Evolutionary conservation across 2,797 vertebrate genomes (phyloP).

Genomic region (Somateria mollissima): DNA sequence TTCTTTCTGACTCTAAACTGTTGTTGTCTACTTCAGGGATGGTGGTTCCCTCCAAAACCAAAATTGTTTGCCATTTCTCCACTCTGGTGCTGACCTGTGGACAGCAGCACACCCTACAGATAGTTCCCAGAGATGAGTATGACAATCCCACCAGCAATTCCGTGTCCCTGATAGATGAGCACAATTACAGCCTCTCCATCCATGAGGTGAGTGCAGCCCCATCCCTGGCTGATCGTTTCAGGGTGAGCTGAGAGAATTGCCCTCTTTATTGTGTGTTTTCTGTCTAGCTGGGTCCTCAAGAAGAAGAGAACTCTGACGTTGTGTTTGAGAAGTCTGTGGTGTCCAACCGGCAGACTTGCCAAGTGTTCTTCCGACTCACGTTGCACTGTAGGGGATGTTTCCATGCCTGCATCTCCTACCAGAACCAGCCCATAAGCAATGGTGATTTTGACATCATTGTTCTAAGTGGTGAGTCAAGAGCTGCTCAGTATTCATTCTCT

Average conservation of each 20-base stretch:
- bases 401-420: slow-evolving; percentile 92
- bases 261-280: not conserved
- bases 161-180: slow-evolving; percentile 89
- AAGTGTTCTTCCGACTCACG: slow-evolving; percentile 90
- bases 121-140: slow-evolving; percentile 96
- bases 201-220: slow-evolving; percentile 84
- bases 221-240: not conserved
- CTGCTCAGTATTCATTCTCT: not conserved
- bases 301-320: slow-evolving; percentile 87
- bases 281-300: slow-evolving; percentile 88
- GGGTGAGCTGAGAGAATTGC: not conserved
- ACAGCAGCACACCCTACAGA: slow-evolving; percentile 94
- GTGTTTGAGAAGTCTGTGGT: slow-evolving; percentile 89
- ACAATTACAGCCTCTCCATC: slow-evolving; percentile 90
- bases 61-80: slow-evolving; percentile 97
- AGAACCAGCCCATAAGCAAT: slow-evolving; percentile 93
- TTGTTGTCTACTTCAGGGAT: slow-evolving; percentile 83
- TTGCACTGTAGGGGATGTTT: slow-evolving; percentile 93
- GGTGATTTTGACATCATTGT: slow-evolving; percentile 99
- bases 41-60: slow-evolving; percentile 97
- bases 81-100: slow-evolving; percentile 94
- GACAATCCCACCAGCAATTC: slow-evolving; percentile 97
- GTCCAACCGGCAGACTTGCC: slow-evolving; percentile 90
- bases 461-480: slow-evolving; percentile 89
- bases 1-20: slow-evolving; percentile 1